phyloP scores from a whole-genome alignment of 2,797 vertebrate species.

The Ibycter americanus region DNA sequence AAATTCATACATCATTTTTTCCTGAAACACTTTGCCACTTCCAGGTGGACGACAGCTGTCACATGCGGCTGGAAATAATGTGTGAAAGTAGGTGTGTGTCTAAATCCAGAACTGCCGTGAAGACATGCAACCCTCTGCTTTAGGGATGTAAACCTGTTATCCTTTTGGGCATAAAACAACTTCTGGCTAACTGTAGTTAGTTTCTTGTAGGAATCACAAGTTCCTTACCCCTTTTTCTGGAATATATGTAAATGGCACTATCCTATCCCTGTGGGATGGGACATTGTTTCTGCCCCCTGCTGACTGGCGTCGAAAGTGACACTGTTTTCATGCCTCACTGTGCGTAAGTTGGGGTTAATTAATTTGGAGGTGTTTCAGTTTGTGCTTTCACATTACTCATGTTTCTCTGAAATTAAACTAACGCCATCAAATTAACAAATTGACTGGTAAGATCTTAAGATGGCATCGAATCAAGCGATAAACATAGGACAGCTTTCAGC shows the following conservation, averaged over 20 bases:
- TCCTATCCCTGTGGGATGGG: not conserved
- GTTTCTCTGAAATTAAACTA: not conserved
- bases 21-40: not conserved
- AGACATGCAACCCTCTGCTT: not conserved
- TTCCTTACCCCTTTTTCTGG: not conserved
- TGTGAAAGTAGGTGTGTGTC: not conserved
- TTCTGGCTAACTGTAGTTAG: not conserved
- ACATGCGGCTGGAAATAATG: not conserved
- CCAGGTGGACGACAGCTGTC: not conserved
- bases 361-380: not conserved
- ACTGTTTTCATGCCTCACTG: not conserved
- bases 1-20: not conserved
- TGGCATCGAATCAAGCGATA: not conserved
- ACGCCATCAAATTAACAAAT: not conserved
- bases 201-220: not conserved
- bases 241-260: not conserved
- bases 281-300: not conserved
- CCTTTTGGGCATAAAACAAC: not conserved
- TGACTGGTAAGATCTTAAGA: not conserved
- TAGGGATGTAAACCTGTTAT: not conserved
- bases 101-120: not conserved
- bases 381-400: not conserved
- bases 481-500: slow-evolving; percentile 22
- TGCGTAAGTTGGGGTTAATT: not conserved
- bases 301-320: not conserved